Evolutionary conservation across 2,113 vertebrate genomes (phyloP), one percentile per base, ranked within the genome.

Genomic region (Gallinago undulata): DNA sequence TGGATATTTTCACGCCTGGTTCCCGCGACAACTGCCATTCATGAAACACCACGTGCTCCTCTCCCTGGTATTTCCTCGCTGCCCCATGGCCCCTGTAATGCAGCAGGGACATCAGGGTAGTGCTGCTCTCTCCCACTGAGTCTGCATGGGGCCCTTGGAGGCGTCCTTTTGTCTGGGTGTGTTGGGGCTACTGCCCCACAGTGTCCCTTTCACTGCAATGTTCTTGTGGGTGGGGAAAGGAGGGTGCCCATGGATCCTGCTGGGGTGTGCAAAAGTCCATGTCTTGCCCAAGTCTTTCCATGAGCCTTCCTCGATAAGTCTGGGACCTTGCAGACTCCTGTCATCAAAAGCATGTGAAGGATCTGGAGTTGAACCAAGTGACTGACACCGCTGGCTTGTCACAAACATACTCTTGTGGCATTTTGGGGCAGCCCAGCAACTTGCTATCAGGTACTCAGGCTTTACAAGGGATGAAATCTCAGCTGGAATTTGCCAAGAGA

Each of bases 21-120:
- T 89, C 43, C 43, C 39, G 76, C 1, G 3, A 30, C 75, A 88
- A n/a, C 33, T 56, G 48, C 77, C 2, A 4, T 13, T 89, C 66
- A 73, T 0, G 4, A 75, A 78, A 67, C 39, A 56, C 45, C 74
- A 45, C 0, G 1, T 68, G 30, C 19, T 89, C 1, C 0, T 28
- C 15, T 33, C 56, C 45, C n/a, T 0, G 1, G 10, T 35, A 31
- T 85, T 90, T 72, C 70, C 51, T 72, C 5, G 1, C 57, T 39
- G 17, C 19, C 28, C 55, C 0, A 0, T 0, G 0, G 37, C 17
- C n/a, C 41, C 24, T 9, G n/a, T 18, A 31, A 18, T 6, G 10
- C 1, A 6, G 8, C 5, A 3, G 37, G 41, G 17, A 60, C 31
- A 2, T 3, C n/a, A 56, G 63, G 62, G 35, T 24, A 45, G 70